Base-by-base conservation (phyloP, 1,140 invertebrate genomes). In the Rhagoletis pomonella region DNA sequence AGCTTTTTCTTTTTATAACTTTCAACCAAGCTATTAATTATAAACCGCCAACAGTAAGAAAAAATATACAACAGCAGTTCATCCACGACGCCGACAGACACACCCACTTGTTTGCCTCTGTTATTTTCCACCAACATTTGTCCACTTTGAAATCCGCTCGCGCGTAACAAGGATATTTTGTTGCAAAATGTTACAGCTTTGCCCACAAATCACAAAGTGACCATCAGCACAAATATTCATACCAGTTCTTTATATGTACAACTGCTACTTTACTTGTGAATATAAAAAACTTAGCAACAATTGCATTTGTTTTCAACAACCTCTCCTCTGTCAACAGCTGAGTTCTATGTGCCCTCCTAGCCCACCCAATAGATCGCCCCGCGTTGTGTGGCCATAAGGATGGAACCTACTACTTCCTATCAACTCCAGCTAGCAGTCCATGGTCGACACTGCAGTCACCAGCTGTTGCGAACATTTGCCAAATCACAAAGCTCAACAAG, bases 91-190 rank as follows among this genome's bases (percentile, higher is more conserved):
- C 4, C 1, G 3, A 67, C 10, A 67, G 3, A 67, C 10, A 67
- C 7, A 19, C 64, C 64, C 64, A 67, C 64, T 12, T 65, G 7
- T 65, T 29, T 19, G 10, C 6, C 3, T 67, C 39, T 3, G 12
- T 67, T 14, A 4, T 67, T 39, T 9, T 67, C 10, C 29, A 29
- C 3, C 64, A 42, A 29, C 64, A 67, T 67, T 67, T 67, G n/a
- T 29, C 39, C 39, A 67, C 85, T 86, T 86, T 86, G 85, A 86
- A 62, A 59, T 86, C 17, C 39, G 85, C 19, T 64, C 55, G 60
- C 1, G 85, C 58, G 58, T 19, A 86, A 60, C 85, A 86, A 86
- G 85, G 55, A 86, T 86, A 87, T 87, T 87, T 65, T 87, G 59
- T 87, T 87, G 67, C 86, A 77, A 19, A 86, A 39, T 12, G 39